phyloP scores from a whole-genome alignment of 2,113 vertebrate genomes.

The Meriones unguiculatus region DNA sequence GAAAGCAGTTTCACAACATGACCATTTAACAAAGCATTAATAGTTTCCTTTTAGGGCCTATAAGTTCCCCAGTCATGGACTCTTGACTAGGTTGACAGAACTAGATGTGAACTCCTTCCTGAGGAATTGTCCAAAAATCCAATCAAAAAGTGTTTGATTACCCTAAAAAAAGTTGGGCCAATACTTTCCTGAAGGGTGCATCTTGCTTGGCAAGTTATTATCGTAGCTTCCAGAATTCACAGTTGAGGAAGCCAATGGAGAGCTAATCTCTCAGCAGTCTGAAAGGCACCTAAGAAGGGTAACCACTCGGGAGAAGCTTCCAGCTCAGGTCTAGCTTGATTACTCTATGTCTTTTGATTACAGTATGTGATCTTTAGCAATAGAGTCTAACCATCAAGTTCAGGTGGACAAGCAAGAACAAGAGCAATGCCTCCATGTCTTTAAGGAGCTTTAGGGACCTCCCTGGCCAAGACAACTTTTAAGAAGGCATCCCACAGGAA shows the following conservation, averaged over 20 bases:
- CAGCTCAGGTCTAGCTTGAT: neutral
- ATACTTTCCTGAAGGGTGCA: too few relatives aligned
- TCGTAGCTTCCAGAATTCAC: neutral
- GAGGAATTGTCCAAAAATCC: neutral
- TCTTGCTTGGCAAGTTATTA: too few relatives aligned
- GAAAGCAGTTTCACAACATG: neutral
- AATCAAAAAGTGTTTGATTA: neutral
- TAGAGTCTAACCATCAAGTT: neutral
- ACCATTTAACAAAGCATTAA: neutral
- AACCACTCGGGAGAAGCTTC: too few relatives aligned
- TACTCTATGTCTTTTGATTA: neutral
- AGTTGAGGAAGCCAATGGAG: too few relatives aligned
- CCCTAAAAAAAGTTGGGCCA: neutral
- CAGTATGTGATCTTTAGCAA: neutral
- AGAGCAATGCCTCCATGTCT: neutral
- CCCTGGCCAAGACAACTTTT: neutral
- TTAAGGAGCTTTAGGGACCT: neutral
- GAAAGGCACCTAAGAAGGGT: neutral
- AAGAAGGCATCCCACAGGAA: neutral
- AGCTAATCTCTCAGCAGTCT: neutral
- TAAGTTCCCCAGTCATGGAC: neutral
- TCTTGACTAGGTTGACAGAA: neutral
- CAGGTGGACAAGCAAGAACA: neutral
- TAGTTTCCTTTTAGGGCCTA: neutral
- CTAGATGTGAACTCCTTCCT: neutral